Base-by-base conservation (phyloP, 2,113 vertebrate genomes). In the Oreochromis niloticus region DNA sequence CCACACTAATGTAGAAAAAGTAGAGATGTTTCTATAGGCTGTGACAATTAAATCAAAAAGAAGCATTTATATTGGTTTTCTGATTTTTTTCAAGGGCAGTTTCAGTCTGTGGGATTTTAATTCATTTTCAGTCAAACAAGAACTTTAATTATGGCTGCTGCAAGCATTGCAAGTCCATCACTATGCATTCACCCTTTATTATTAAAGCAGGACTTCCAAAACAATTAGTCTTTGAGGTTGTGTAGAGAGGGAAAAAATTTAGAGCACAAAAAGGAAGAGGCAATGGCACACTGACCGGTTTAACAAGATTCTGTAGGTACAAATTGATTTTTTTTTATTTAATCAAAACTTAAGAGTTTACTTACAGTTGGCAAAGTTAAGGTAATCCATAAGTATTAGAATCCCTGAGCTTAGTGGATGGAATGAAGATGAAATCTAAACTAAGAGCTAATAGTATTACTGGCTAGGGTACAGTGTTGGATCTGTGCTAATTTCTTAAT, bases 401-500 rank as follows among this genome's bases (percentile, higher is more conserved):
- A 75, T 85, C 63, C 55, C 12, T 55, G 24, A 84, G 80, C 36
- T 90, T 80, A 59, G 48, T 36, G 81, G 87, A 83, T 63, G 85
- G 80, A 91, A 86, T 82, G 87, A 87, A 13, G 13, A 83, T 83
- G 32, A 79, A 91, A 91, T 56, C 54, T 84, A 80, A 92, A 91
- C 88, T 87, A 89, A 89, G 63, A 91, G 63, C 84, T 87, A 87
- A 90, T 90, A 83, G 89, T 86, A 90, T 90, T 92, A 83, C 85
- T 84, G 89, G 90, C 88, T 73, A 57, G 52, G 75, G 81, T 88
- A 92, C 87, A 92, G 86, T 92, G 80, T 71, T 93, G 94, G 87
- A 92, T 93, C 84, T 81, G 59, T 87, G 91, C 87, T 92, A 91
- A 93, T 94, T 94, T 94, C 89, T 88, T 95, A 93, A 95, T 95